Conservation (phyloP, 2,888 invertebrate species). For the Troglohyphantes excavatus region DNA sequence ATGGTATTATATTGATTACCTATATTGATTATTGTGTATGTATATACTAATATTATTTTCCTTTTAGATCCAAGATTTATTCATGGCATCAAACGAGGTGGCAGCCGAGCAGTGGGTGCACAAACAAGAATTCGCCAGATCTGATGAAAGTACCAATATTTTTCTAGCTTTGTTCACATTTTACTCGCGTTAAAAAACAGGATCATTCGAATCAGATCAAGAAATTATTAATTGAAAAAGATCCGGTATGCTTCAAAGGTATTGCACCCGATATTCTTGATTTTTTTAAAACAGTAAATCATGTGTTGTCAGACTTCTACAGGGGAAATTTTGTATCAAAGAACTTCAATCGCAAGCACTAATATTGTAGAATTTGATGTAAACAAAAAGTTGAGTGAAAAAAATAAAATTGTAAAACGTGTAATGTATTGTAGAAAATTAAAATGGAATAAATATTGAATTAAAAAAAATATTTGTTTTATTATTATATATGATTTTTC, state of each 20-base stretch:
- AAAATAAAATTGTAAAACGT: background rate
- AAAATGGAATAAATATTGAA: background rate
- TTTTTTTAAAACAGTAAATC: background rate
- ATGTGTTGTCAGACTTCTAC: background rate
- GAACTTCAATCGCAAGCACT: background rate
- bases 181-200: background rate
- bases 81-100: background rate
- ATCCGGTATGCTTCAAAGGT: background rate
- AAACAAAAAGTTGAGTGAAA: background rate
- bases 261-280: background rate
- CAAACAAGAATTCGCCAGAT: background rate
- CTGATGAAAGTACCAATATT: background rate
- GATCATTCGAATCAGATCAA: background rate
- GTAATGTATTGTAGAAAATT: background rate
- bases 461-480: no score
- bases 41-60: no score
- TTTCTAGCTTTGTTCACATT: background rate
- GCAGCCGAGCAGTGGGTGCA: background rate
- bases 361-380: background rate
- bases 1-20: no score
- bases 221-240: background rate
- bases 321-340: background rate
- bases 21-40: no score
- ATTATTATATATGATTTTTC: no score
- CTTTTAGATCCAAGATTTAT: slow-evolving; percentile 12